These are phyloP conservation scores for Siderastrea radians DNA, from an alignment of 92 coral and sea anemone species.

Conservation along the genomic window DNA sequence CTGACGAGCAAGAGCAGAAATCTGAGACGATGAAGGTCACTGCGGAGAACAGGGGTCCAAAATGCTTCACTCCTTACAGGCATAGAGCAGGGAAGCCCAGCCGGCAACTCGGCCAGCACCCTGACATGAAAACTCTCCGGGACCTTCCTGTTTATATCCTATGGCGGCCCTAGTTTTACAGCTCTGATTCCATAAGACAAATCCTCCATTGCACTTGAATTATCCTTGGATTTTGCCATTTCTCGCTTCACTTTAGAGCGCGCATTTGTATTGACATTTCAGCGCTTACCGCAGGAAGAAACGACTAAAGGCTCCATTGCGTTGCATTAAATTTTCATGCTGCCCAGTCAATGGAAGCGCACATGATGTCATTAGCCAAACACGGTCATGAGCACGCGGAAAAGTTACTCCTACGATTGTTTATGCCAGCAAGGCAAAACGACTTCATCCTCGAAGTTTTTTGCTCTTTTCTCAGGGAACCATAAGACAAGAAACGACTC, in stretches of 20 bases:
- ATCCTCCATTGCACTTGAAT: background rate
- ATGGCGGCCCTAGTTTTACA: background rate
- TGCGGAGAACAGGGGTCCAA: conserved; percentile 32
- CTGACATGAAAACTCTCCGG: conserved; percentile 31
- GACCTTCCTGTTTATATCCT: conserved; percentile 3
- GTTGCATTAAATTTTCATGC: conserved; percentile 83
- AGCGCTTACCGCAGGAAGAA: background rate
- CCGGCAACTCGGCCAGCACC: conserved; percentile 19
- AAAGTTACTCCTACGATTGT: conserved; percentile 2
- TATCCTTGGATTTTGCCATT: background rate
- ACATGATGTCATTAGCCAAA: conserved; percentile 88
- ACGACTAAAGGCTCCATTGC: conserved; percentile 23
- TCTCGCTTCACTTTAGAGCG: background rate
- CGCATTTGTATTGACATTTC: background rate
- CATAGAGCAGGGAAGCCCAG: conserved; percentile 37
- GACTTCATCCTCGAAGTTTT: background rate
- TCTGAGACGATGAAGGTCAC: background rate
- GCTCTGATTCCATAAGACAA: conserved; percentile 11
- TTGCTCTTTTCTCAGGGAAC: background rate
- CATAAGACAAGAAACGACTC: background rate
- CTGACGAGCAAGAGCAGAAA: background rate
- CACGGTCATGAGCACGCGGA: conserved; percentile 51
- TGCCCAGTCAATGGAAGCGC: conserved; percentile 80
- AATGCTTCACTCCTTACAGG: conserved; percentile 19
- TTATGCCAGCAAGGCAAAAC: background rate